Conservation (phyloP, 2,888 invertebrate species). For the Catonia carolina region DNA sequence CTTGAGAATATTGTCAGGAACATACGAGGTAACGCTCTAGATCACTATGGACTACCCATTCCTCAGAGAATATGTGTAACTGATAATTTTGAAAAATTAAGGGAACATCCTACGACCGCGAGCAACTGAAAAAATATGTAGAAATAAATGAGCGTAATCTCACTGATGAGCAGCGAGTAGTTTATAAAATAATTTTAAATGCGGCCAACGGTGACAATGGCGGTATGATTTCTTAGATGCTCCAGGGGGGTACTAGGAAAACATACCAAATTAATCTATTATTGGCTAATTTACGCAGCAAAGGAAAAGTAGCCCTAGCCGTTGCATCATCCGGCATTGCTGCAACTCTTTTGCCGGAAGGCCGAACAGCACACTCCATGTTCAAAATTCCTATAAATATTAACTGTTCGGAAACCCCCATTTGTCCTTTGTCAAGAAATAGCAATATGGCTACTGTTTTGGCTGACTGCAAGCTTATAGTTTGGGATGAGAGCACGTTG, state of each 20-base stretch:
- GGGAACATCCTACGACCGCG: constrained; percentile 9
- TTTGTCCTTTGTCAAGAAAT: too few relatives aligned
- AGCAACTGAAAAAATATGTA: background rate
- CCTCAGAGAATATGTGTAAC: constrained; percentile 4
- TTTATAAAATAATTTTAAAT: constrained; percentile 17
- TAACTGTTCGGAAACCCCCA: too few relatives aligned
- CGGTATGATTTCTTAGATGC: background rate
- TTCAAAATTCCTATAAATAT: background rate
- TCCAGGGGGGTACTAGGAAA: background rate
- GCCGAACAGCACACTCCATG: constrained; percentile 36
- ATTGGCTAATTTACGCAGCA: background rate
- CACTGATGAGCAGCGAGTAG: constrained; percentile 19
- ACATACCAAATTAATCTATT: background rate
- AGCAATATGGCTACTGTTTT: too few relatives aligned
- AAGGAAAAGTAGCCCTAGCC: constrained; percentile 38
- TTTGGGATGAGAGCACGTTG: too few relatives aligned
- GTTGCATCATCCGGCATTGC: constrained; percentile 41
- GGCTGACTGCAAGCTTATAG: too few relatives aligned
- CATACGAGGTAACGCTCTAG: constrained; percentile 4
- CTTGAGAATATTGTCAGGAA: constrained; percentile 6
- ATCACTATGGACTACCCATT: constrained; percentile 22
- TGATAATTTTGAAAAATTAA: constrained; percentile 4
- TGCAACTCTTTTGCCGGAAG: constrained; percentile 41
- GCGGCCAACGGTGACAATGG: constrained; percentile 2
- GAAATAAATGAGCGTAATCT: constrained; percentile 1